phyloP scores from a whole-genome alignment of 2,888 invertebrate genomes.

The Sthenelais limicola region DNA sequence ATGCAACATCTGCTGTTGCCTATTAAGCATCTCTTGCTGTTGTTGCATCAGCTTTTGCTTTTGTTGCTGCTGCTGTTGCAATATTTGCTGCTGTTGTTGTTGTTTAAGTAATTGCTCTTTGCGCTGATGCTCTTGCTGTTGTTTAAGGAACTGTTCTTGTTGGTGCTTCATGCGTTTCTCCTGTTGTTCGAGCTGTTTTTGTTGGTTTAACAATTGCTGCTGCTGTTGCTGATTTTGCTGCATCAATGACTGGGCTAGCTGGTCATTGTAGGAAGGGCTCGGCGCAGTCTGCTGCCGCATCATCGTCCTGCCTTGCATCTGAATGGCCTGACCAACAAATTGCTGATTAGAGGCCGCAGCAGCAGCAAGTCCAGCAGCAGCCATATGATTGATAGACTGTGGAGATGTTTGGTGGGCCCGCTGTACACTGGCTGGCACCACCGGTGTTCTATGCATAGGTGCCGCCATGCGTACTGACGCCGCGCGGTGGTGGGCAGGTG shows the following conservation, averaged over 20 bases:
- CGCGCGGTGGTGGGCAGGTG: neutral
- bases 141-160: conserved; percentile 6
- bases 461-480: neutral
- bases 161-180: conserved; percentile 3
- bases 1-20: too few species aligned
- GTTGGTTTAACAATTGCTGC: neutral
- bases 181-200: conserved; percentile 7
- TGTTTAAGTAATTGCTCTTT: conserved; percentile 7
- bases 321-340: neutral
- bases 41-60: neutral
- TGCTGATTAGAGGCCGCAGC: neutral
- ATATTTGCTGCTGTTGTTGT: conserved; percentile 32
- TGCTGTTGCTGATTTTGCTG: conserved; percentile 30
- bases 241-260: neutral
- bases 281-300: too few species aligned
- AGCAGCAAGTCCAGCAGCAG: too few species aligned
- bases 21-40: neutral
- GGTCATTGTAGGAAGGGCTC: neutral
- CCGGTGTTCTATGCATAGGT: too few species aligned
- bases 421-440: too few species aligned
- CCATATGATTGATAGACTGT: neutral
- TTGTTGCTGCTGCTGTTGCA: conserved; percentile 34
- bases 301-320: too few species aligned
- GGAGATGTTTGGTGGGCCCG: too few species aligned
- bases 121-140: conserved; percentile 1